These are phyloP conservation scores for Andrena trimmerana DNA, from an alignment of 2,888 invertebrate species.

Conservation along the genomic window DNA sequence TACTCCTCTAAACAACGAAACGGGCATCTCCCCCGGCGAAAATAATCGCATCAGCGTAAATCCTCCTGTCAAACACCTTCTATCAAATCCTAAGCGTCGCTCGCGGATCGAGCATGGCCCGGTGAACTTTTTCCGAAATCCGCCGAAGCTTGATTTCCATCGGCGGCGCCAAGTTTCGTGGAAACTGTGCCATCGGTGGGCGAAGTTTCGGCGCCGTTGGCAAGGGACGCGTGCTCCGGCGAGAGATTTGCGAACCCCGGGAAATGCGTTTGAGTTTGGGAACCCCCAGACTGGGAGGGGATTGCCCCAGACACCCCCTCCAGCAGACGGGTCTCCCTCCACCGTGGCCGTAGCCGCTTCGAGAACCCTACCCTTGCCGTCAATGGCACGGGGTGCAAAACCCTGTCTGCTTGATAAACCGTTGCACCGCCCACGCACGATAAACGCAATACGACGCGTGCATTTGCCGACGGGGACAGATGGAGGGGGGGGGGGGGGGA, in stretches of 20 bases:
- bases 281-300: slow-evolving; percentile 83
- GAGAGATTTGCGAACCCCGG: slow-evolving; percentile 80
- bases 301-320: slow-evolving; percentile 85
- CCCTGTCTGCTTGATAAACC: slow-evolving; percentile 77
- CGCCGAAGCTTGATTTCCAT: not conserved
- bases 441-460: slow-evolving; percentile 63
- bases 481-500: too few relatives aligned
- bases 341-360: slow-evolving; percentile 68
- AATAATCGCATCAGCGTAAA: not conserved
- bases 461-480: slow-evolving; percentile 34
- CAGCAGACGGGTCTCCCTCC: slow-evolving; percentile 80
- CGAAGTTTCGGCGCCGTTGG: slow-evolving; percentile 42
- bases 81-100: not conserved
- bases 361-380: slow-evolving; percentile 73
- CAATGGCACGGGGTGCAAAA: slow-evolving; percentile 75
- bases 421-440: slow-evolving; percentile 76
- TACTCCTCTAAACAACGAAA: not conserved
- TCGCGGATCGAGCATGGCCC: too few relatives aligned
- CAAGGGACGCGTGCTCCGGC: slow-evolving; percentile 28
- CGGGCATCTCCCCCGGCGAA: not conserved
- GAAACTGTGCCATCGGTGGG: slow-evolving; percentile 53
- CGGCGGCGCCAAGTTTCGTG: slow-evolving; percentile 2
- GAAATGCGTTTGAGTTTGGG: slow-evolving; percentile 84
- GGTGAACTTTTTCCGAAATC: not conserved
- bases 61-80: too few relatives aligned